phyloP scores from a whole-genome alignment of 1,140 invertebrate species.

The Eumaeus atala region DNA sequence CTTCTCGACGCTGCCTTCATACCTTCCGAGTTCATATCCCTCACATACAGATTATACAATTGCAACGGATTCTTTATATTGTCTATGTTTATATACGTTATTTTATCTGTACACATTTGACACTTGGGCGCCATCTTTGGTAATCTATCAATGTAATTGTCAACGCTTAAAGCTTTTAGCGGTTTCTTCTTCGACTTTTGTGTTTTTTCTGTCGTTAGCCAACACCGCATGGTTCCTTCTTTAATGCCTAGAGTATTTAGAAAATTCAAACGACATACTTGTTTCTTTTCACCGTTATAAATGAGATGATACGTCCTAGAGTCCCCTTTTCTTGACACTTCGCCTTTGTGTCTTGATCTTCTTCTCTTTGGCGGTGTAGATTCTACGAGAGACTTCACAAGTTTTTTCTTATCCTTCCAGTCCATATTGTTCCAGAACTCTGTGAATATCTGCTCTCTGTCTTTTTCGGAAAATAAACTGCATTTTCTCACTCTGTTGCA shows the following conservation, averaged over 20 bases:
- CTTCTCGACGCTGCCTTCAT: slow-evolving; percentile 38
- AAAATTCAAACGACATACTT: slow-evolving; percentile 41
- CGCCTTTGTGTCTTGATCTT: not conserved
- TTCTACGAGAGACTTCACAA: slow-evolving; percentile 37
- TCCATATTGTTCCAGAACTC: slow-evolving; percentile 48
- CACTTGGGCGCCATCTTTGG: slow-evolving; percentile 35
- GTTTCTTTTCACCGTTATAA: slow-evolving; percentile 26
- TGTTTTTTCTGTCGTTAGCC: slow-evolving; percentile 28
- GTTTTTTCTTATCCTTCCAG: slow-evolving; percentile 39
- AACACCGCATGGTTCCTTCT: slow-evolving; percentile 42
- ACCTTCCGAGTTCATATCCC: slow-evolving; percentile 28
- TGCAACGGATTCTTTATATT: slow-evolving; percentile 39
- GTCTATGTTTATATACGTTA: slow-evolving; percentile 27
- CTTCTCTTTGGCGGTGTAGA: not conserved
- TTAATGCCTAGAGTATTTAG: slow-evolving; percentile 47
- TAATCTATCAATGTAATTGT: slow-evolving; percentile 35
- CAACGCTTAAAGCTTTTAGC: slow-evolving; percentile 31
- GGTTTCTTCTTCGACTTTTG: slow-evolving; percentile 17
- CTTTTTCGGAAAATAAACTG: slow-evolving; percentile 23
- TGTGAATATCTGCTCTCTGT: slow-evolving; percentile 32
- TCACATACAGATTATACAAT: slow-evolving; percentile 36
- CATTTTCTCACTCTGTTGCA: slow-evolving; percentile 36
- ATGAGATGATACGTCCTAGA: slow-evolving; percentile 17
- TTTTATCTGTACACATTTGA: slow-evolving; percentile 27
- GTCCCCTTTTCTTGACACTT: slow-evolving; percentile 3